These are phyloP conservation scores for Ciona savignyi DNA, from an alignment of 23 tunicate species.

Conservation along the genomic window DNA sequence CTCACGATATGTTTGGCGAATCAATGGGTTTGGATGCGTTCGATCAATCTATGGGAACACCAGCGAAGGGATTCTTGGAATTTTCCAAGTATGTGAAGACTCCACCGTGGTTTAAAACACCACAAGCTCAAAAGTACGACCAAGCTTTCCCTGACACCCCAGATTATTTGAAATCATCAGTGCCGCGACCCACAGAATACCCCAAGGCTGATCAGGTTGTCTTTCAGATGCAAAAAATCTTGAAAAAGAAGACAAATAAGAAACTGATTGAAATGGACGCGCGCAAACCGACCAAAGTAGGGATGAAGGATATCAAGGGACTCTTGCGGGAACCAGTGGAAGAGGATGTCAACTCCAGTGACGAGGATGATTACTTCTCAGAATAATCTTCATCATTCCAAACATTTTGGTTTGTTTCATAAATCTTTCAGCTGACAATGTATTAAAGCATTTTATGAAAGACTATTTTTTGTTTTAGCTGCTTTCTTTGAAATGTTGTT, in stretches of 20 bases:
- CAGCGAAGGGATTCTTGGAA: neutral
- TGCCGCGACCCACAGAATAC: neutral
- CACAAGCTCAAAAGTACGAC: neutral
- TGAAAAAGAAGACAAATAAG: too few species aligned
- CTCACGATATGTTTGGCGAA: neutral
- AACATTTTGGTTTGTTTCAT: too few species aligned
- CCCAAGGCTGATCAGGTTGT: neutral
- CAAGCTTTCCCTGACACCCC: neutral
- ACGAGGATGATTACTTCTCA: neutral
- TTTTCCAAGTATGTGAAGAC: neutral
- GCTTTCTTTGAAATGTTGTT: too few species aligned
- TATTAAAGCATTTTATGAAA: too few species aligned
- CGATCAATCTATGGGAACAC: neutral
- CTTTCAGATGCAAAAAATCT: neutral
- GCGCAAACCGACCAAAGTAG: neutral
- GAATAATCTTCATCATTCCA: neutral
- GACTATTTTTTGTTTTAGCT: too few species aligned
- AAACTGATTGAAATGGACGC: neutral
- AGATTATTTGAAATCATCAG: neutral
- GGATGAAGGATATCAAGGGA: neutral
- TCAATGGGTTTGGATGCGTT: neutral
- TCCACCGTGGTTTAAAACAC: neutral
- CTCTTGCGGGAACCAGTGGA: neutral
- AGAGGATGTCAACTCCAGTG: neutral
- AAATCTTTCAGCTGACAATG: too few species aligned